Percentiles rank a stretch among this genome's conserved stretches.
Evolutionary conservation across 2,888 invertebrate genomes (phyloP).

Genomic region (Zelleria hepariella): DNA sequence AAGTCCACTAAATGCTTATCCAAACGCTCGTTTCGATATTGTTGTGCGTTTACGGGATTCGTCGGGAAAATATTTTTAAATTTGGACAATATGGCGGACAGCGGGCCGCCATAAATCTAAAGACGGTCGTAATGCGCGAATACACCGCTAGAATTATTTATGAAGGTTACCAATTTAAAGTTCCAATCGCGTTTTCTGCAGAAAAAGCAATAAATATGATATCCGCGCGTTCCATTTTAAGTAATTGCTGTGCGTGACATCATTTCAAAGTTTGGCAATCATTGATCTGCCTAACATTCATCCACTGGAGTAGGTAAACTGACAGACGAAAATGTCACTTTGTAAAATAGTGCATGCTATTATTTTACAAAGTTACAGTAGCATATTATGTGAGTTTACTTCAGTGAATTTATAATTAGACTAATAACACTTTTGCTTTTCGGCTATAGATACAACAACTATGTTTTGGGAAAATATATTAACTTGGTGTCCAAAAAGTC

Average conservation of each 20-base stretch:
- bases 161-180: slow-evolving; percentile 47
- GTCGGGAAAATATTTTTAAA: slow-evolving; percentile 57
- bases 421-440: no score
- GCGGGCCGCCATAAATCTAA: slow-evolving; percentile 64
- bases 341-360: no score
- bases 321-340: no score
- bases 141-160: slow-evolving; percentile 61
- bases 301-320: no score
- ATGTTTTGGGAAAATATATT: no score
- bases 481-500: no score
- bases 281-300: no score
- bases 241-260: slow-evolving; percentile 6
- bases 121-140: slow-evolving; percentile 62
- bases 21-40: slow-evolving; percentile 27
- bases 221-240: slow-evolving; percentile 7
- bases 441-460: no score
- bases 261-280: not conserved
- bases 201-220: slow-evolving; percentile 21
- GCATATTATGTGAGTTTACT: no score
- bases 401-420: no score
- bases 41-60: slow-evolving; percentile 31
- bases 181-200: slow-evolving; percentile 26
- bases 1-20: slow-evolving; percentile 36
- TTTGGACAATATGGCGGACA: slow-evolving; percentile 67
- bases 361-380: no score